Base-by-base conservation (phyloP, 1,140 invertebrate species). In the Leptinotarsa undecemlineata region DNA sequence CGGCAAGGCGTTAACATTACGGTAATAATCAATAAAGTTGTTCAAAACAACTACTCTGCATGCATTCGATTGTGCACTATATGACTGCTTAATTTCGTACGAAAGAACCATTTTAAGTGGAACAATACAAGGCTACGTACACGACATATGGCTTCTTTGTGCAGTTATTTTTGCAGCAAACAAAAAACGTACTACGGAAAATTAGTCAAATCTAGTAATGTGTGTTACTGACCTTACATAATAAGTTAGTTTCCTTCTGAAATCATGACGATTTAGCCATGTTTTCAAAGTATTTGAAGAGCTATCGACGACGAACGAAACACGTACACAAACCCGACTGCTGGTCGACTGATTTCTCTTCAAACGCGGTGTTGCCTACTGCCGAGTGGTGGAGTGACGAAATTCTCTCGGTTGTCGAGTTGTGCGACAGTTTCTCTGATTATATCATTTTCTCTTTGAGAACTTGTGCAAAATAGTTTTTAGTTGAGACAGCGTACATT, bases 111-210 rank as follows among this genome's bases (percentile, higher is more conserved):
- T 51, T 74, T 64, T 33, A 74, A 67, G 51, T 71, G 20, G 66
- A 67, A 68, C 47, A 76, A 71, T 47, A 74, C 73, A 77, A 74
- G 76, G 76, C 72, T 77, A 72, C 61, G 57, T 26, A 4, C 19
- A 23, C 51, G 72, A 75, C 77, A 78, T 78, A 78, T 78, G 77
- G 77, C 71, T 78, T 60, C 74, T 74, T 60, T 71, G 71, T 73
- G 51, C 69, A 48, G 68, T 57, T 26, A 48, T 72, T 20, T 26
- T 33, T 11, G 20, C 17, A 61, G 4, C 48, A 71, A 33, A 21
- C n/a, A 20, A 42, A 69, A 71, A 48, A 70, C 21, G 64, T 51
- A 21, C 60, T 13, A 4, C 19, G 4, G 3, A 57, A 20, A 70
- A 17, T 42, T 42, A 42, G 33, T 42, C 8, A 42, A 42, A 42